A percentile compares a stretch with the other conserved stretches of the same genome.
Conservation (phyloP, 2,797 vertebrate genomes). For the Gymnoscopelus microlampas region DNA sequence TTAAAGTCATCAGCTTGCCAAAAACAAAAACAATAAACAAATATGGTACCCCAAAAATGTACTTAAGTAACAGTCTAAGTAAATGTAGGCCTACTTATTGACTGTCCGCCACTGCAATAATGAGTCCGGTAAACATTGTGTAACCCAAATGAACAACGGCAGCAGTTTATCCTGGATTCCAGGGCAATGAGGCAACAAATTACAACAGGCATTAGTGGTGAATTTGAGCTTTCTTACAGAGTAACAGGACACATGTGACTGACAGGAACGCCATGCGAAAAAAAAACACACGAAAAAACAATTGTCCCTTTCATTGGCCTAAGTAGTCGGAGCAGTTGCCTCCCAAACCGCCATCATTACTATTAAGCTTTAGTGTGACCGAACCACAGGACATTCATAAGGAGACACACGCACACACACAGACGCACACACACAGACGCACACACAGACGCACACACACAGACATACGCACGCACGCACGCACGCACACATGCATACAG, state of each 20-base stretch:
- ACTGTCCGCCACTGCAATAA: conserved; percentile 1
- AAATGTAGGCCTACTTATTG: too few relatives aligned
- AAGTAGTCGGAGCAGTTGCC: conserved; percentile 50
- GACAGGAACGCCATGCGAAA: conserved; percentile 68
- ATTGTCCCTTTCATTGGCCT: conserved; percentile 71
- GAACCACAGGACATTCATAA: conserved; percentile 23
- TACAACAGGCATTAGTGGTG: conserved; percentile 67
- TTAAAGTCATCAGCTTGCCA: too few relatives aligned
- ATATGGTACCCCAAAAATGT: too few relatives aligned
- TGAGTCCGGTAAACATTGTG: conserved; percentile 46
- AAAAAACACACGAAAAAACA: conserved; percentile 54
- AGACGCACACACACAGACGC: too few relatives aligned
- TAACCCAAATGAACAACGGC: conserved; percentile 45
- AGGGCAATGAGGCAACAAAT: conserved; percentile 75
- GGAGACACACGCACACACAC: too few relatives aligned
- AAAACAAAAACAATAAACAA: too few relatives aligned
- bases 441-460: too few relatives aligned
- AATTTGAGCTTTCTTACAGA: conserved; percentile 65
- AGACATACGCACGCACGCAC: too few relatives aligned
- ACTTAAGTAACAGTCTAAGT: too few relatives aligned
- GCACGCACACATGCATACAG: too few relatives aligned
- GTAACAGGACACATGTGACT: conserved; percentile 71
- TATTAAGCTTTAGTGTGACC: conserved; percentile 45
- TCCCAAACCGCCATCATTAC: conserved; percentile 41
- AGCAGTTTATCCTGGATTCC: conserved; percentile 63